A percentile compares a stretch with the other conserved stretches of the same genome.
Evolutionary conservation across 2,888 invertebrate species (phyloP).

Genomic region (Pecten maximus): DNA sequence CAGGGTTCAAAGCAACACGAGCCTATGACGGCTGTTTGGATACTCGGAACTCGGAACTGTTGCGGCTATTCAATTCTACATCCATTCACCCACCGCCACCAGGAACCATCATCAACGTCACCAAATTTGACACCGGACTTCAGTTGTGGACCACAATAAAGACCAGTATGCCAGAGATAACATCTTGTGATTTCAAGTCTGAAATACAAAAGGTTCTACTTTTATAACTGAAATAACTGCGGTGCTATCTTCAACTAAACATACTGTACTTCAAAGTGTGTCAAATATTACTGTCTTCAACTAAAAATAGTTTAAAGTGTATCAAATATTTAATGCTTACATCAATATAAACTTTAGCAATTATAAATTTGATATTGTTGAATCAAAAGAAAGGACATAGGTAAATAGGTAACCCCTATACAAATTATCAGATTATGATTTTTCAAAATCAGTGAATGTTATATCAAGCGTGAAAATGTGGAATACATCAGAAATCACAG

Average conservation of each 20-base stretch:
- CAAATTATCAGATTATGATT: too few relatives aligned
- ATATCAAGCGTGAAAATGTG: not conserved
- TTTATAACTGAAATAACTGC: too few relatives aligned
- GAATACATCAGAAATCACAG: not conserved
- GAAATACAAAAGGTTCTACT: constrained; percentile 61
- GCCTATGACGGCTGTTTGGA: constrained; percentile 92
- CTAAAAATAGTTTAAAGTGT: too few relatives aligned
- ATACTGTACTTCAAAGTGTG: too few relatives aligned
- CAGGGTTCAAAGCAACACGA: constrained; percentile 92
- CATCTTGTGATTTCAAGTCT: constrained; percentile 55
- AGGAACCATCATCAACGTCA: constrained; percentile 57
- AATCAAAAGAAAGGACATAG: too few relatives aligned
- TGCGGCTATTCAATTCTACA: constrained; percentile 58
- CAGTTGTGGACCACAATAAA: constrained; percentile 42
- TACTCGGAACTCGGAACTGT: constrained; percentile 49
- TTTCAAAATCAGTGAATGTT: too few relatives aligned
- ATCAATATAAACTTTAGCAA: too few relatives aligned
- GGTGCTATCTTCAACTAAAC: too few relatives aligned
- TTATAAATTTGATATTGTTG: too few relatives aligned
- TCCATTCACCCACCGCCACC: constrained; percentile 47
- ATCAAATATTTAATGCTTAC: too few relatives aligned
- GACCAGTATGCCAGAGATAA: constrained; percentile 56
- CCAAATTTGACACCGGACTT: constrained; percentile 40
- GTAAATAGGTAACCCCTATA: too few relatives aligned
- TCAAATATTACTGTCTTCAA: too few relatives aligned